These are phyloP conservation scores for Colistium nudipinnis DNA, from an alignment of 2,113 vertebrate species.

Conservation along the genomic window DNA sequence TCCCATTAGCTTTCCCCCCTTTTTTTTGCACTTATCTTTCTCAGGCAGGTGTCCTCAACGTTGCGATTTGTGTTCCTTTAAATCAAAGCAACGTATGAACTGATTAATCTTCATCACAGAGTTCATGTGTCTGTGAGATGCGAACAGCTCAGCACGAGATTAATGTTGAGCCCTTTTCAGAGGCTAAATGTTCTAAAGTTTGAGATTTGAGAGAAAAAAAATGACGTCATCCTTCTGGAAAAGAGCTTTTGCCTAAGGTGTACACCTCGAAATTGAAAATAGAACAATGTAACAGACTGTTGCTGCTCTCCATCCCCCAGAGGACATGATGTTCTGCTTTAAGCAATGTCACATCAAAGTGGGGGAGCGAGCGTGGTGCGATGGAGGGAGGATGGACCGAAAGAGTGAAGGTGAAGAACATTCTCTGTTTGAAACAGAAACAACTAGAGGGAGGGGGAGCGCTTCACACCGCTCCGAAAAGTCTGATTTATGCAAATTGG, in stretches of 20 bases:
- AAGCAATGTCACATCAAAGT: constrained; percentile 48
- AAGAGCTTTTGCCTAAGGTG: background rate
- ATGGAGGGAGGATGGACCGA: background rate
- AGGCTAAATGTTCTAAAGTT: no score
- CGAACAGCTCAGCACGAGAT: background rate
- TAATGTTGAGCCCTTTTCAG: background rate
- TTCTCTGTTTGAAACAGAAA: constrained; percentile 2
- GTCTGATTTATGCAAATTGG: constrained; percentile 78
- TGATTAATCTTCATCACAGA: no score
- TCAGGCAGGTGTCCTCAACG: background rate
- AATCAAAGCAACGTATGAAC: background rate
- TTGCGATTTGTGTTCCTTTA: background rate
- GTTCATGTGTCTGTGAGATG: background rate
- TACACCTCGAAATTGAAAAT: background rate
- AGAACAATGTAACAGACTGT: background rate
- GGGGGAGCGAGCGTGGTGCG: background rate
- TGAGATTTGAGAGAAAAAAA: no score
- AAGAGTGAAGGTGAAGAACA: constrained; percentile 38
- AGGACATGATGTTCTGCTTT: constrained; percentile 13
- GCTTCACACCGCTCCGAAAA: constrained; percentile 10
- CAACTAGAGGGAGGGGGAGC: background rate
- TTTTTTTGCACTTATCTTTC: background rate
- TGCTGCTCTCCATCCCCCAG: background rate
- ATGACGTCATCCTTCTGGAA: no score
- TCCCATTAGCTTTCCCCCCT: background rate